Conservation (phyloP, 2,888 invertebrate species). For the Lasius platythorax region DNA sequence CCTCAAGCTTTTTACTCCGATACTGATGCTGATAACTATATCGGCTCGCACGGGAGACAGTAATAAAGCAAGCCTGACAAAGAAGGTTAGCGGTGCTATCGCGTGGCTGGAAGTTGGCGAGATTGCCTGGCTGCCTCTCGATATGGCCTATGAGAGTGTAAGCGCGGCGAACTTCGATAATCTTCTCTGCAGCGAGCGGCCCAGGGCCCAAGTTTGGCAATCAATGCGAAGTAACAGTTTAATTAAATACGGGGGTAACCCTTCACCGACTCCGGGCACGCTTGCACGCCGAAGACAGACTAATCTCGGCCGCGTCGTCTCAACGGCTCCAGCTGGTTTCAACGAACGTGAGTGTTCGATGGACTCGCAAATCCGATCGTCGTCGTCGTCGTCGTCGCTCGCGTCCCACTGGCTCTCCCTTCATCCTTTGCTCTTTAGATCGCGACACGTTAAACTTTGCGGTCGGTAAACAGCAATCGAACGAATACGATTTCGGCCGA, state of each 20-base stretch:
- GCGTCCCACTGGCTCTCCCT: slow-evolving; percentile 8
- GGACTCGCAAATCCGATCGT: slow-evolving; percentile 65
- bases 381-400: slow-evolving; percentile 7
- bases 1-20: slow-evolving; percentile 6
- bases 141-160: slow-evolving; percentile 69
- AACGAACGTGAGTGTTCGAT: slow-evolving; percentile 64
- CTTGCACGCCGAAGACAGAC: slow-evolving; percentile 78
- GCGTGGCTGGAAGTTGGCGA: slow-evolving; percentile 73
- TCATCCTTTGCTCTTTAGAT: slow-evolving; percentile 33
- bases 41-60: slow-evolving; percentile 28
- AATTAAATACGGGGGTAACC: slow-evolving; percentile 84
- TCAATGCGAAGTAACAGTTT: slow-evolving; percentile 85
- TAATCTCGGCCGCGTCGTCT: slow-evolving; percentile 74
- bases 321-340: slow-evolving; percentile 63
- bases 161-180: slow-evolving; percentile 78
- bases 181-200: slow-evolving; percentile 73
- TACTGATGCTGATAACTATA: slow-evolving; percentile 25
- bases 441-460: slow-evolving; percentile 50
- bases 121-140: slow-evolving; percentile 79
- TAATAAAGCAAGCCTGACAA: slow-evolving; percentile 70
- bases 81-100: slow-evolving; percentile 70
- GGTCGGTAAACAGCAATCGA: slow-evolving; percentile 53
- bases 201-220: slow-evolving; percentile 82
- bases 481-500: slow-evolving; percentile 50
- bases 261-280: slow-evolving; percentile 78